A percentile compares a stretch with the other conserved stretches of the same genome.
Conservation (phyloP, 1,140 invertebrate species). For the Colletes gigas region DNA sequence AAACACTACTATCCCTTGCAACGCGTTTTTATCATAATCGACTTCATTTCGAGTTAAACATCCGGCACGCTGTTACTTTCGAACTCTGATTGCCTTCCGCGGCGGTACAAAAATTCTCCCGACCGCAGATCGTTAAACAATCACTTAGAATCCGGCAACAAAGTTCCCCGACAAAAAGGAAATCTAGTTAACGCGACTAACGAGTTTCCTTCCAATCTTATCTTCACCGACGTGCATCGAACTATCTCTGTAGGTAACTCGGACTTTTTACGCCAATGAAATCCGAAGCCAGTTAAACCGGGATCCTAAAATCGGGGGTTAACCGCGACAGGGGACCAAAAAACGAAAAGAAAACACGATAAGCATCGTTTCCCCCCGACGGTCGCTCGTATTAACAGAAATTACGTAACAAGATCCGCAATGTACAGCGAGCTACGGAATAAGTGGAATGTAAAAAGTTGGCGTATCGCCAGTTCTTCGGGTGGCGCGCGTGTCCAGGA, state of each 20-base stretch:
- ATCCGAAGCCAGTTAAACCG: background rate
- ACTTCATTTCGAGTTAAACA: no score
- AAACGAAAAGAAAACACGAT: background rate
- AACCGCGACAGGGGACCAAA: background rate
- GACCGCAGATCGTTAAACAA: no score
- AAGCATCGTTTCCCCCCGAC: background rate
- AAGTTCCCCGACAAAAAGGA: no score
- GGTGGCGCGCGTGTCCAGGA: background rate
- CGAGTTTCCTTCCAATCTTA: background rate
- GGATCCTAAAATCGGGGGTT: background rate
- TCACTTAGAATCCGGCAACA: no score
- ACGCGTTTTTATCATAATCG: no score
- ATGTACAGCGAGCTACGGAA: background rate
- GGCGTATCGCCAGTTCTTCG: conserved; percentile 36
- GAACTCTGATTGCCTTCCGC: background rate
- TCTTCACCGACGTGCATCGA: background rate
- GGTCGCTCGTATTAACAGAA: background rate
- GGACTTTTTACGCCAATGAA: background rate
- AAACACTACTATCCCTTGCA: no score
- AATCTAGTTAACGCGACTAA: background rate
- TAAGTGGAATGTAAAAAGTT: conserved; percentile 38
- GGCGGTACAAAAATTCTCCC: no score
- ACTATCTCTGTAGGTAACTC: background rate
- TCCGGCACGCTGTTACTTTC: background rate
- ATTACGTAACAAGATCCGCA: background rate